phyloP scores from a whole-genome alignment of 2,113 vertebrate genomes.

The Psammodynastes pulverulentus region DNA sequence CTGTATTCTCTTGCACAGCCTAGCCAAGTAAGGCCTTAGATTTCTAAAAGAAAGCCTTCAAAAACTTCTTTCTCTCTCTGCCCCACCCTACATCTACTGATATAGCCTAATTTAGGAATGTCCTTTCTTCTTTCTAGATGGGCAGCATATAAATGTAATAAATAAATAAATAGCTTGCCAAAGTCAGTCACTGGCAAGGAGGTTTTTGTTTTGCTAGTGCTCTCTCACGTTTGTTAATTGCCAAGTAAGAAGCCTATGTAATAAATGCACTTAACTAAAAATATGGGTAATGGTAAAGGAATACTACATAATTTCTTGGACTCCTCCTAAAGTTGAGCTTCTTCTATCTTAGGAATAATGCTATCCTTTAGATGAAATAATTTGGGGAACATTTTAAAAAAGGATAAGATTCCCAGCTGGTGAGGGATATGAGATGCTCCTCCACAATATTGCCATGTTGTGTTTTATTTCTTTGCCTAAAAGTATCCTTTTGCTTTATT shows the following conservation, averaged over 20 bases:
- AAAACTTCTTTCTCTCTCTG: not conserved
- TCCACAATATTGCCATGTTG: not conserved
- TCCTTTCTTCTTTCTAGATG: not conserved
- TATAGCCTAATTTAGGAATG: not conserved
- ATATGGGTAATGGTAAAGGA: not conserved
- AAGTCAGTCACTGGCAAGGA: not conserved
- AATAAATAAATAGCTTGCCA: not conserved
- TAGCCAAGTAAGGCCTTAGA: not conserved
- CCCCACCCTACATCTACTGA: not conserved
- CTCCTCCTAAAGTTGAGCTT: not conserved
- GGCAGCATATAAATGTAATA: not conserved
- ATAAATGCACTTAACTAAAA: not conserved
- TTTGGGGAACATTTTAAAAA: not conserved
- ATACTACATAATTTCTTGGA: not conserved
- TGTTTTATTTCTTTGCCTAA: not conserved
- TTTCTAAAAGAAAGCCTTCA: not conserved
- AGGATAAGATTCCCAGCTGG: not conserved
- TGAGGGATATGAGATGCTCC: not conserved
- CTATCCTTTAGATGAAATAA: not conserved
- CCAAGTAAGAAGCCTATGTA: not conserved
- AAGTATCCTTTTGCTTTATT: not conserved
- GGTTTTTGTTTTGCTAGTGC: not conserved
- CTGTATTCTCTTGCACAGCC: not conserved
- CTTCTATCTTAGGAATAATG: not conserved
- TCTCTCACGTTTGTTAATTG: not conserved